Evolutionary conservation across 2,888 invertebrate genomes (phyloP), one percentile per base, ranked within the genome.

Genomic region (Geotrupes spiniger): DNA sequence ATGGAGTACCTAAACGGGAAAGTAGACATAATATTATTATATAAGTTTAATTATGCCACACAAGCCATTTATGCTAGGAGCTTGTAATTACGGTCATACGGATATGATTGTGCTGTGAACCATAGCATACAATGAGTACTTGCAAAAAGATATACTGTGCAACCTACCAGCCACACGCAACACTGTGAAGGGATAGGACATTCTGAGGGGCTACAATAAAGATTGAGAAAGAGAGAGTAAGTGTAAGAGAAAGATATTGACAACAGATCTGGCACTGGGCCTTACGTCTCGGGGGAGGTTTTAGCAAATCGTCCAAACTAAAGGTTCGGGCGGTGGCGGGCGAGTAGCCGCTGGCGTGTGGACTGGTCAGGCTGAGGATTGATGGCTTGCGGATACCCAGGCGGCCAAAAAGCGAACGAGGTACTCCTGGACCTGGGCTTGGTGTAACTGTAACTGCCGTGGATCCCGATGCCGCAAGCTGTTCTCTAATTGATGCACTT

Each of bases 331-430:
- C 84, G 74, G 85, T 82, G 66, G 82, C 81, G 62, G 76, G 75
- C 61, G 73, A 64, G 60, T 70, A 69, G 59, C 70, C 70, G 68
- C 72, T 68, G 71, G 74, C 70, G 75, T 74, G 73, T 77, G 80
- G 78, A 76, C 83, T 79, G 82, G 85, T 83, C 76, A 87, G 83
- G 78, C 87, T 87, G 76, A 88, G 80, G 77, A 88, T 83, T 74
- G 88, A 89, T 76, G 88, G 87, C 84, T 89, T 89, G 80, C 89
- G 85, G 78, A 89, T 87, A 82, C 88, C 87, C 78, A 89, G 82
- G 77, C 87, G 84, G 76, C 86, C 85, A 74, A 89, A 84, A 72
- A 89, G 82, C 65, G 87, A 84, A 65, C 85, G 82, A 49, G 78
- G 76, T 46, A 72, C 74, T 65, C 78, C 79, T 65, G 78, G 77